Conservation (phyloP, 2,888 invertebrate species). For the Cephonodes hylas region DNA sequence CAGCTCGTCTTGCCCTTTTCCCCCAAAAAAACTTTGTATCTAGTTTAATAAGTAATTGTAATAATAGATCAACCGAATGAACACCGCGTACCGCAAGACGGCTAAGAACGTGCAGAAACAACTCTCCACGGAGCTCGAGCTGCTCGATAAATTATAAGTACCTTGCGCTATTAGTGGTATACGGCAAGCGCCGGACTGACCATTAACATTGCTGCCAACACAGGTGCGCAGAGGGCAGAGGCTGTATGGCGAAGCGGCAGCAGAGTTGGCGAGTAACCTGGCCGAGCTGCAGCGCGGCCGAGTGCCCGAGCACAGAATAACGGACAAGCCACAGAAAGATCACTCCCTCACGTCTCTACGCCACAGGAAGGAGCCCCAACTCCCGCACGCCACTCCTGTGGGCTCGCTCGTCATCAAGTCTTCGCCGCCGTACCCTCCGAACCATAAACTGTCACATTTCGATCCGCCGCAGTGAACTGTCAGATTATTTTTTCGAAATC, state of each 20-base stretch:
- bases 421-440: conserved; percentile 32
- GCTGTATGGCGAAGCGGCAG: conserved; percentile 64
- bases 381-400: conserved; percentile 45
- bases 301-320: conserved; percentile 40
- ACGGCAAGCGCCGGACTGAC: background rate
- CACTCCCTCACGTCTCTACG: conserved; percentile 42
- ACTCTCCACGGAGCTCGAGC: background rate
- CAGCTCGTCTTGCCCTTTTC: too few relatives aligned
- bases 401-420: conserved; percentile 49
- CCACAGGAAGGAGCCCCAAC: conserved; percentile 53
- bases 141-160: background rate
- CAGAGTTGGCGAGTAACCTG: conserved; percentile 60
- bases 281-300: conserved; percentile 59
- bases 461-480: background rate
- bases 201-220: conserved; percentile 12
- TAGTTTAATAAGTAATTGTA: background rate
- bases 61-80: conserved; percentile 14
- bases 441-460: conserved; percentile 15
- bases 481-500: conserved; percentile 1
- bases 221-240: conserved; percentile 63
- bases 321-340: conserved; percentile 54
- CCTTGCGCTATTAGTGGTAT: background rate
- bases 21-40: background rate
- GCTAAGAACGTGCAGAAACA: background rate
- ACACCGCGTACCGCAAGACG: background rate